Conservation (phyloP, 2,888 invertebrate species). For the Pachydiplax longipennis region DNA sequence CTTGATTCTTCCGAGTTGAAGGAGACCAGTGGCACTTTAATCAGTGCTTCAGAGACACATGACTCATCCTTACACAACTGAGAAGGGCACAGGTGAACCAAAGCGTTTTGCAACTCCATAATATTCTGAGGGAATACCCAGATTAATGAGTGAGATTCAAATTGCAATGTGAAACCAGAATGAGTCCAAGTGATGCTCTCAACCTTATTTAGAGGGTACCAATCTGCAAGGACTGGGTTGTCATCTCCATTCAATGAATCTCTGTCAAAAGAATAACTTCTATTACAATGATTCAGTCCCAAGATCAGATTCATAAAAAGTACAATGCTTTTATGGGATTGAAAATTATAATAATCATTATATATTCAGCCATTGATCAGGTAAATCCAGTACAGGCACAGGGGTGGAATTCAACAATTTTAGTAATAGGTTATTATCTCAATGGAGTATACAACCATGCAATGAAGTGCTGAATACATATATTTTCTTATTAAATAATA, state of each 20-base stretch:
- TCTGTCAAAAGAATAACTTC: background rate
- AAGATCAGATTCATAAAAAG: no score
- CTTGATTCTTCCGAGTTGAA: background rate
- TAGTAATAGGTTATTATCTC: no score
- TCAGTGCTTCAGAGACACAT: background rate
- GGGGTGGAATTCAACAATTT: no score
- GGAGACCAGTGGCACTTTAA: background rate
- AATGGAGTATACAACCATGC: no score
- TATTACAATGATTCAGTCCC: no score
- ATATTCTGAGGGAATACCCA: background rate
- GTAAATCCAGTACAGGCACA: no score
- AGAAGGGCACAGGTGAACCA: background rate
- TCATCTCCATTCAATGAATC: background rate
- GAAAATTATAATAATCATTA: no score
- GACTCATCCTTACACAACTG: background rate
- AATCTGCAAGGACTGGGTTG: background rate
- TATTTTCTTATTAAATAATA: no score
- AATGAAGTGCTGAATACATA: no score
- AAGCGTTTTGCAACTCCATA: background rate
- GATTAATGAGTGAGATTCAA: background rate
- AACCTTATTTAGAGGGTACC: background rate
- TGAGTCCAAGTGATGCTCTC: background rate
- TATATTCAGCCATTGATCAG: no score
- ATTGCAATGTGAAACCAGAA: background rate
- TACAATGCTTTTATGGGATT: no score